Evolutionary conservation across 2,888 invertebrate species (phyloP).

Genomic region (Amphipoea lucens): DNA sequence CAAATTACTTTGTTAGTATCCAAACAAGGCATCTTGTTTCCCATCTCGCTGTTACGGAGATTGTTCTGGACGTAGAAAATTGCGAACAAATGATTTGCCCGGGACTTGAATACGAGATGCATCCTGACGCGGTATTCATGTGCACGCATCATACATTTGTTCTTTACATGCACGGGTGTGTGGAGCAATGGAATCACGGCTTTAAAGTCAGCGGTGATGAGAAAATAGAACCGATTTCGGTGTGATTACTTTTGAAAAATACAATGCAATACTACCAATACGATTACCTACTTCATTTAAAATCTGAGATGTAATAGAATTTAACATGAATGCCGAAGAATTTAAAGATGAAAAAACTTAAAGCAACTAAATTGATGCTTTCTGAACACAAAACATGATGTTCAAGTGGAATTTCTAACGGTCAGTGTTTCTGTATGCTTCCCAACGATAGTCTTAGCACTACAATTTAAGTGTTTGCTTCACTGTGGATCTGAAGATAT

Average conservation of each 20-base stretch:
- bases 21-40: slow-evolving; percentile 46
- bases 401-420: slow-evolving; percentile 43
- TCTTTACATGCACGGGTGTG: slow-evolving; percentile 41
- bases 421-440: slow-evolving; percentile 29
- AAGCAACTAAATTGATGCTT: not conserved
- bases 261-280: not conserved
- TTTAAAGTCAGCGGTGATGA: slow-evolving; percentile 35
- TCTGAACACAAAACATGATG: not conserved
- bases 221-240: not conserved
- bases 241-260: not conserved
- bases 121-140: slow-evolving; percentile 47
- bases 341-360: not conserved
- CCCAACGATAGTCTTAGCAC: slow-evolving; percentile 32
- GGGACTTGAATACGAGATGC: slow-evolving; percentile 51
- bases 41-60: slow-evolving; percentile 47
- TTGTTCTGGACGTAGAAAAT: slow-evolving; percentile 61
- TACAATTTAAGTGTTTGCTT: slow-evolving; percentile 43
- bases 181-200: slow-evolving; percentile 22
- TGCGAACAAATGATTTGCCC: slow-evolving; percentile 58
- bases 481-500: slow-evolving; percentile 39
- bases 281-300: not conserved
- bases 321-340: not conserved
- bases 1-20: slow-evolving; percentile 49
- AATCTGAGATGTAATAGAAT: not conserved
- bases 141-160: slow-evolving; percentile 57